Percentiles rank a stretch among this genome's conserved stretches.
Evolutionary conservation across 2,113 vertebrate genomes (phyloP).

Genomic region (Neolamprologus fasciatus): DNA sequence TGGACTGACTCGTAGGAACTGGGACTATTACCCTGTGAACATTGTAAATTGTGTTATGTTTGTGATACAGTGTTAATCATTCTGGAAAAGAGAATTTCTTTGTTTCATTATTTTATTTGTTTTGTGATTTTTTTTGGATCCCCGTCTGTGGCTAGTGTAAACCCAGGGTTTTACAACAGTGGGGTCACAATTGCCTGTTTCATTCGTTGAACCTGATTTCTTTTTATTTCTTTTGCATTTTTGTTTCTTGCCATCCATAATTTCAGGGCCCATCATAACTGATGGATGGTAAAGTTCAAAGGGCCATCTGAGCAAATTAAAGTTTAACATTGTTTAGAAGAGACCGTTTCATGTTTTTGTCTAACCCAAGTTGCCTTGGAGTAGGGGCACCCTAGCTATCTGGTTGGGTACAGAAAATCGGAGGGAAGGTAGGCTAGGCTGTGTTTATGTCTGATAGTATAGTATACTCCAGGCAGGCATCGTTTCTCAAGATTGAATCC

Average conservation of each 20-base stretch:
- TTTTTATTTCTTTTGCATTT: too few species aligned
- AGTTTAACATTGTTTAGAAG: neutral
- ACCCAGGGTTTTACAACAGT: too few species aligned
- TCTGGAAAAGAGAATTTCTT: too few species aligned
- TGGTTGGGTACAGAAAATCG: neutral
- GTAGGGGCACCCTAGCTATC: neutral
- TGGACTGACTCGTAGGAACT: too few species aligned
- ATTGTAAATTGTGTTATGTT: too few species aligned
- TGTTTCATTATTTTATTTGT: neutral
- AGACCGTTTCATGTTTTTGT: neutral
- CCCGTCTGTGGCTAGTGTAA: too few species aligned
- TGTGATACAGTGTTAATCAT: too few species aligned
- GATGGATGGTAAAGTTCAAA: too few species aligned
- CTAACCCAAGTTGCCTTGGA: neutral
- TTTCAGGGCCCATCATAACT: too few species aligned
- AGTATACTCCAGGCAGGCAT: neutral
- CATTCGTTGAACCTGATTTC: rapidly evolving
- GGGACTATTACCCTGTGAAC: too few species aligned
- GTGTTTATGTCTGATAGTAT: neutral
- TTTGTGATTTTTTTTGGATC: neutral
- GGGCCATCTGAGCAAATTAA: neutral
- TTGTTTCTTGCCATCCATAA: too few species aligned
- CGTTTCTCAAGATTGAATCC: neutral
- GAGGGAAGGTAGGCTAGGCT: rapidly evolving
- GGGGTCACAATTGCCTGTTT: neutral